A percentile compares a stretch with the other conserved stretches of the same genome.
phyloP scores from a whole-genome alignment of 2,888 invertebrate species.

The Chirona hameri region DNA sequence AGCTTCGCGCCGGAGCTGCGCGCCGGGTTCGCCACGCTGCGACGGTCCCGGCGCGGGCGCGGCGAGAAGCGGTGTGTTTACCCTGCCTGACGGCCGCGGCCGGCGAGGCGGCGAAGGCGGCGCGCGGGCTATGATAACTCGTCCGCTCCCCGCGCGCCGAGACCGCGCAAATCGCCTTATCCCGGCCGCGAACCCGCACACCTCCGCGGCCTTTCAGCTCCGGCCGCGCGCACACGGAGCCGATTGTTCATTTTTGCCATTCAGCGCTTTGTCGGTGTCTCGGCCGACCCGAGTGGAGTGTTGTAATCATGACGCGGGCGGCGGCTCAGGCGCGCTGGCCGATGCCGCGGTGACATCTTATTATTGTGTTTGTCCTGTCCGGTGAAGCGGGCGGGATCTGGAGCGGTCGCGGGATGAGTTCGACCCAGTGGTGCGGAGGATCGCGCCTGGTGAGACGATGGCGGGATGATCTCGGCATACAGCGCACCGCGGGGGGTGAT shows the following conservation, averaged over 20 bases:
- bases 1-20: neutral
- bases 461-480: no score
- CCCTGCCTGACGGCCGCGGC: neutral
- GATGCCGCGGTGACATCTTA: conserved; percentile 7
- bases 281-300: neutral
- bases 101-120: neutral
- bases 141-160: neutral
- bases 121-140: conserved; percentile 9
- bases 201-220: conserved; percentile 5
- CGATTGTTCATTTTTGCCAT: conserved; percentile 24
- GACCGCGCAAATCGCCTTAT: conserved; percentile 7
- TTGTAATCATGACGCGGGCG: neutral
- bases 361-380: conserved; percentile 24
- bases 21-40: neutral
- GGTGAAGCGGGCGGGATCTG: neutral
- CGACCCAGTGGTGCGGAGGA: neutral
- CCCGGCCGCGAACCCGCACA: neutral
- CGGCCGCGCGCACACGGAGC: neutral
- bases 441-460: no score
- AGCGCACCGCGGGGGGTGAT: no score
- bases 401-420: neutral
- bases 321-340: neutral
- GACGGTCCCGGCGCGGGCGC: neutral
- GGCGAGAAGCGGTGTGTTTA: neutral
- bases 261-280: conserved; percentile 6